Conservation (phyloP, 2,797 vertebrate species). For the Myotis findleyi region DNA sequence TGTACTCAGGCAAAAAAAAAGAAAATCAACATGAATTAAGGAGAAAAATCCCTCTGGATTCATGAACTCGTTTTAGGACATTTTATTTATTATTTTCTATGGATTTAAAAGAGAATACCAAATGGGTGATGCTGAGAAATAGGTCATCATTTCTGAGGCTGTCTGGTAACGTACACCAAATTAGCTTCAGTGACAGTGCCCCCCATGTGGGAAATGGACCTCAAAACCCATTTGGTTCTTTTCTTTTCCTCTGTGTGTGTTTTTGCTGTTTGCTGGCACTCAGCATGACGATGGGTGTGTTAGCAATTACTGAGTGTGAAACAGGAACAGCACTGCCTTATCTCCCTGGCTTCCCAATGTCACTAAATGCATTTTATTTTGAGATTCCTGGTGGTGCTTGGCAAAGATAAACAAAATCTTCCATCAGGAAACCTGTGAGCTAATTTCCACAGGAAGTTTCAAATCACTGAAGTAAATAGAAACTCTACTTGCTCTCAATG, state of each 20-base stretch:
- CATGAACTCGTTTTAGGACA: slow-evolving; percentile 39
- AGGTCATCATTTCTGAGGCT: slow-evolving; percentile 49
- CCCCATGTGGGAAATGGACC: neutral
- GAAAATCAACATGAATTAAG: slow-evolving; percentile 16
- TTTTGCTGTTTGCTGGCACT: slow-evolving; percentile 87
- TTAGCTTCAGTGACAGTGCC: neutral
- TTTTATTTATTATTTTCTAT: slow-evolving; percentile 60
- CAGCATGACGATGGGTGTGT: slow-evolving; percentile 88
- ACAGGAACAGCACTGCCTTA: slow-evolving; percentile 97
- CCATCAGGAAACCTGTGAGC: slow-evolving; percentile 99
- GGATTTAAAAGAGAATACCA: slow-evolving; percentile 17
- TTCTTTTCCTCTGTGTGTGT: slow-evolving; percentile 47
- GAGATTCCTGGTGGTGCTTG: slow-evolving; percentile 98
- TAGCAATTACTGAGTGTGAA: slow-evolving; percentile 90
- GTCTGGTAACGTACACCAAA: neutral
- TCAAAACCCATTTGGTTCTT: neutral
- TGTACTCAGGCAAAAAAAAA: neutral
- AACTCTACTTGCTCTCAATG: slow-evolving; percentile 89
- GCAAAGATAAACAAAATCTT: slow-evolving; percentile 99
- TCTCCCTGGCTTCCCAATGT: slow-evolving; percentile 91
- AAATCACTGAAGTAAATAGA: slow-evolving; percentile 99
- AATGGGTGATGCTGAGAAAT: neutral
- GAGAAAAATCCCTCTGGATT: slow-evolving; percentile 54
- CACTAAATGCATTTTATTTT: slow-evolving; percentile 97
- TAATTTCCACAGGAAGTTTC: slow-evolving; percentile 99